These are phyloP conservation scores for Muscina levida DNA, from an alignment of 2,888 invertebrate genomes.

Conservation along the genomic window DNA sequence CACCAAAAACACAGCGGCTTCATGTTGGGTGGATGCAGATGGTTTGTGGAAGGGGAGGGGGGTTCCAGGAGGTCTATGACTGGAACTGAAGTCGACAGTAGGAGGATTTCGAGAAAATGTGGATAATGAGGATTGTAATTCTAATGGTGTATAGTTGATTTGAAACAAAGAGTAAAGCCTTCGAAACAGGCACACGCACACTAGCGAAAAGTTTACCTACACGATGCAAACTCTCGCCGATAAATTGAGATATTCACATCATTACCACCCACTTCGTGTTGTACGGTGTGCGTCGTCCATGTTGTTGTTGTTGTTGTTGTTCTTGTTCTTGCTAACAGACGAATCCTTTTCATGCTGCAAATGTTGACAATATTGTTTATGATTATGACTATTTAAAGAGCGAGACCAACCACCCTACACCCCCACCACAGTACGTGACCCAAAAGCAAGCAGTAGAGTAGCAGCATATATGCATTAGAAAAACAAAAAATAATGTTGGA, in stretches of 20 bases:
- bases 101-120: not conserved
- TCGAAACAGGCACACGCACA: not conserved
- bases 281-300: not conserved
- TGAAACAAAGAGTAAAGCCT: not conserved
- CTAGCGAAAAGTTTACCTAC: not conserved
- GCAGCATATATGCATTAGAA: not conserved
- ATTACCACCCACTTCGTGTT: conserved; percentile 8
- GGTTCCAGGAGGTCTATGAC: not conserved
- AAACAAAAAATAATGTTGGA: not conserved
- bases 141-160: not conserved
- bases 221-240: not conserved
- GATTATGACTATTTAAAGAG: conserved; percentile 2
- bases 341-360: not conserved
- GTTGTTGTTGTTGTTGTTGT: not conserved
- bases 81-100: not conserved
- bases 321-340: too few species aligned
- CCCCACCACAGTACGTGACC: not conserved
- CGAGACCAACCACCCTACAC: not conserved
- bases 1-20: not conserved
- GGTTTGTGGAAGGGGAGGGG: not conserved
- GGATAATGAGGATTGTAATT: conserved; percentile 1
- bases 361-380: conserved; percentile 18
- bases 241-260: not conserved
- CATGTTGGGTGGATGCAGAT: not conserved
- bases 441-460: too few species aligned